Conservation (phyloP, 2,888 invertebrate species). For the Scaptomyza caliginosa region DNA sequence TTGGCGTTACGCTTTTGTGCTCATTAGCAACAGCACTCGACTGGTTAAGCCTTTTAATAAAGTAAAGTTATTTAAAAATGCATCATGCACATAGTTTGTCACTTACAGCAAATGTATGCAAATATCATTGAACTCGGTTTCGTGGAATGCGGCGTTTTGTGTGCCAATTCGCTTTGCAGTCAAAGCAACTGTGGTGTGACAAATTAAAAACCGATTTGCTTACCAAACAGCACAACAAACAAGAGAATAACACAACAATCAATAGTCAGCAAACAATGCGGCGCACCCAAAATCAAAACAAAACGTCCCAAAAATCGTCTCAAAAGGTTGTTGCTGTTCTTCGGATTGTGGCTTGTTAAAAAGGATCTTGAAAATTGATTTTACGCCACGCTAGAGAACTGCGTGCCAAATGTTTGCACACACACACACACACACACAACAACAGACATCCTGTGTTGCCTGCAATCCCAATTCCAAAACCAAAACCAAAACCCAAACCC, state of each 20-base stretch:
- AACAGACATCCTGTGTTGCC: slow-evolving; percentile 1
- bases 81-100: background rate
- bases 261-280: slow-evolving; percentile 34
- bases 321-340: slow-evolving; percentile 8
- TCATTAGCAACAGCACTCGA: slow-evolving; percentile 74
- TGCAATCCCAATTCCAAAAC: no score
- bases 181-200: slow-evolving; percentile 62
- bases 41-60: slow-evolving; percentile 68
- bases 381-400: slow-evolving; percentile 67
- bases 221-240: slow-evolving; percentile 25
- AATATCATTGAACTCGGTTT: slow-evolving; percentile 68
- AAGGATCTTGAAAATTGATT: slow-evolving; percentile 76
- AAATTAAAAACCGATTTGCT: slow-evolving; percentile 68
- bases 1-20: slow-evolving; percentile 78
- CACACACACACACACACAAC: slow-evolving; percentile 32
- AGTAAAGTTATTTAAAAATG: slow-evolving; percentile 40
- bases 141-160: slow-evolving; percentile 59
- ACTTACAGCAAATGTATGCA: slow-evolving; percentile 38
- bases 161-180: slow-evolving; percentile 62
- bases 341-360: slow-evolving; percentile 60
- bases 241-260: slow-evolving; percentile 1
- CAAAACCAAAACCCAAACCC: no score
- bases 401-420: slow-evolving; percentile 69
- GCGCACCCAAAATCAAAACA: slow-evolving; percentile 65
- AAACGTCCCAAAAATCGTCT: slow-evolving; percentile 44